Evolutionary conservation across 2,797 vertebrate genomes (phyloP).

Genomic region (Apogon hyalosoma): DNA sequence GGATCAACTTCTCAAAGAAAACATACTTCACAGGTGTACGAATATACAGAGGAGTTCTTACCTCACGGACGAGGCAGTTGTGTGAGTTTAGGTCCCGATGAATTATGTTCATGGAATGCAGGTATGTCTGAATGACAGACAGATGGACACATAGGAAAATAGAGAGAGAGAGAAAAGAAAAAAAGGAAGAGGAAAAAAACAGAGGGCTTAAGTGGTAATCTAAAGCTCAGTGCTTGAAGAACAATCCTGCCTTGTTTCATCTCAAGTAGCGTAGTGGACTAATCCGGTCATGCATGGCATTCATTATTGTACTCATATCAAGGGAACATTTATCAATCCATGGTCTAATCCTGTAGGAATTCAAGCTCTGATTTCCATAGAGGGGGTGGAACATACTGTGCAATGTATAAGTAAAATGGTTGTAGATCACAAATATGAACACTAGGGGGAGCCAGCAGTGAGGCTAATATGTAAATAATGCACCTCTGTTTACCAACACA

Average conservation of each 20-base stretch:
- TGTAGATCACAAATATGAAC: conserved; percentile 40
- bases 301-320: conserved; percentile 38
- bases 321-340: conserved; percentile 13
- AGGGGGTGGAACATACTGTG: conserved; percentile 8
- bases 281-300: conserved; percentile 44
- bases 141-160: conserved; percentile 23
- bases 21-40: conserved; percentile 31
- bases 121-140: conserved; percentile 87
- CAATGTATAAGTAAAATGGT: neutral
- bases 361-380: conserved; percentile 33
- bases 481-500: neutral
- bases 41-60: conserved; percentile 72
- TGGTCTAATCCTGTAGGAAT: conserved; percentile 57
- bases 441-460: conserved; percentile 64
- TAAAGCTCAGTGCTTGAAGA: conserved; percentile 31
- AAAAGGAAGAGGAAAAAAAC: conserved; percentile 6
- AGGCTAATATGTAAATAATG: neutral
- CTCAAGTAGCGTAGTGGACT: conserved; percentile 16
- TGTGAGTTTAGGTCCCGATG: conserved; percentile 97
- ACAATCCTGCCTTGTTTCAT: conserved; percentile 48
- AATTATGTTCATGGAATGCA: conserved; percentile 99
- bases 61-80: conserved; percentile 97
- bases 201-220: conserved; percentile 29
- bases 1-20: conserved; percentile 51
- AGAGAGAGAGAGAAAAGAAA: conserved; percentile 11